Base-by-base conservation (phyloP, 2,113 vertebrate species). In the Thunnus maccoyii region DNA sequence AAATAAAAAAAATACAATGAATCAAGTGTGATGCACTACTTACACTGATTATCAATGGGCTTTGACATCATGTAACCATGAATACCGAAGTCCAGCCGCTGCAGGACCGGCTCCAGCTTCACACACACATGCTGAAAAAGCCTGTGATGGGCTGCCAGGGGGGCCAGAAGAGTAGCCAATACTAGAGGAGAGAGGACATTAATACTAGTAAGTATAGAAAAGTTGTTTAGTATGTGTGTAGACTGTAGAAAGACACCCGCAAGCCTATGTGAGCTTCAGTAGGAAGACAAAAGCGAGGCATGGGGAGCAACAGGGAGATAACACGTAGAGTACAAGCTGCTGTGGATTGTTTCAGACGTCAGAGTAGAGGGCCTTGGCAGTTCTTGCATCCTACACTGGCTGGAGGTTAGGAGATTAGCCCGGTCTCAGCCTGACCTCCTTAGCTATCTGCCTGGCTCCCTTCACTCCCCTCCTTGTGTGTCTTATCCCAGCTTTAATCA, bases 31-130 rank as follows among this genome's bases (percentile, higher is more conserved):
- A 22, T 1, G 22, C 22, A 57, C 41, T 51, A 96, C 98, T 97
- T 90, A 99, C 98, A 54, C 36, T 97, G 97, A 69, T 96, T 97
- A 48, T 97, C 96, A 25, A 96, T 96, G 72, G 97, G 97, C 90
- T 96, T 96, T 30, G 96, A 95, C 93, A 95, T 96, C 97, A 99
- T 95, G 94, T 97, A 98, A 83, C 97, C 97, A 25, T 88, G 93
- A 50, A 95, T 89, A 6, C 98, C 97, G 94, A 98, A 98, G 86
- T 97, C 97, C 90, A 99, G 94, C 78, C 97, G 92, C 96, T 95
- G 97, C 94, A 99, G 95, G 91, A 94, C 95, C 5, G 97, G 97
- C 90, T 97, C 96, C 93, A 99, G 94, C 85, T 93, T 94, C 80
- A 94, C 66, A n/a, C 82, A 96, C 55, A 94, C 54, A 79, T 93